Conservation (phyloP, 2,797 vertebrate genomes). For the Schizopygopsis malacanthus region DNA sequence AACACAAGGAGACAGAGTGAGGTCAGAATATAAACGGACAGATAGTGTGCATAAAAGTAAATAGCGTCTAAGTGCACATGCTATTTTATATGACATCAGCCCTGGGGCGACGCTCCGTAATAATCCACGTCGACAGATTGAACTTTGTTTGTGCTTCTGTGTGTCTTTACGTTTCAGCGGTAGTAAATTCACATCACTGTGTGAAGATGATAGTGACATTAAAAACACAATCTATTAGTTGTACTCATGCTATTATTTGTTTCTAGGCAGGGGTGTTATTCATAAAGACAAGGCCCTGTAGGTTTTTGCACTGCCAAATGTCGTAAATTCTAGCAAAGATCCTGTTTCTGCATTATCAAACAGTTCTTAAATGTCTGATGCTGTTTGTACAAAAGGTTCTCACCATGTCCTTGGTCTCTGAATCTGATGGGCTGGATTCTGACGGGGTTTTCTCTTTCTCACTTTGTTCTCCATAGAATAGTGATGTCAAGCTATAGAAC, state of each 20-base stretch:
- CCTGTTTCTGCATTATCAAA: neutral
- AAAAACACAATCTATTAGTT: constrained; percentile 7
- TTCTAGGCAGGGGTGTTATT: neutral
- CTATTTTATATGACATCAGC: constrained; percentile 35
- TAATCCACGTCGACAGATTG: constrained; percentile 32
- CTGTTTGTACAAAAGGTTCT: constrained; percentile 59
- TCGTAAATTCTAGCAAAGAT: neutral
- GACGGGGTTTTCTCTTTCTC: constrained; percentile 97
- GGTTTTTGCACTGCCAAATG: neutral
- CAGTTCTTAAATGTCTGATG: neutral
- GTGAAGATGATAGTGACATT: neutral
- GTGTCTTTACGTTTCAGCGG: neutral
- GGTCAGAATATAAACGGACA: constrained; percentile 49
- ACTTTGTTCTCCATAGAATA: constrained; percentile 95
- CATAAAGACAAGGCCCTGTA: neutral
- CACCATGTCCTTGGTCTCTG: constrained; percentile 89
- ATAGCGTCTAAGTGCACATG: constrained; percentile 4
- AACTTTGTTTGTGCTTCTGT: constrained; percentile 24
- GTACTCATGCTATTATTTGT: neutral
- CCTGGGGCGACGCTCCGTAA: constrained; percentile 1
- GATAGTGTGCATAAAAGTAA: constrained; percentile 37
- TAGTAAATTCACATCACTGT: neutral
- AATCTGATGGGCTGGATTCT: constrained; percentile 88
- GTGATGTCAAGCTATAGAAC: constrained; percentile 85
- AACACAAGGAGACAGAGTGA: constrained; percentile 33